Conservation (phyloP, 2,797 vertebrate species). For the Peromyscus nudipes region DNA sequence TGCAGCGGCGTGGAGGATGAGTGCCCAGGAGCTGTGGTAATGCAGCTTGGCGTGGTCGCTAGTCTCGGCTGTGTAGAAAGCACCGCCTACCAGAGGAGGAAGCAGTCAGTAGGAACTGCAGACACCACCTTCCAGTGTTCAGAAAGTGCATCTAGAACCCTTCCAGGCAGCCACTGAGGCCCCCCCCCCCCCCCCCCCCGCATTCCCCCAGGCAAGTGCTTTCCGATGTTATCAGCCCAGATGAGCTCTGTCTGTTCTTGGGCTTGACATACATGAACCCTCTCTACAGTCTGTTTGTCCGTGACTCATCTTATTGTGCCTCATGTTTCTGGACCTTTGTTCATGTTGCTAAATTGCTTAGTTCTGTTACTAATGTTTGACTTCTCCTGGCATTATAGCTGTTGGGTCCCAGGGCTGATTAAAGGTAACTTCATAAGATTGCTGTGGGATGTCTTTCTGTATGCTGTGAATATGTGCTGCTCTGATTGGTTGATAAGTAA, state of each 20-base stretch:
- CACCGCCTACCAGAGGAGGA: constrained; percentile 89
- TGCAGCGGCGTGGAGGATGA: constrained; percentile 94
- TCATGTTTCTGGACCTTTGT: not conserved
- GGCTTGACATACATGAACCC: not conserved
- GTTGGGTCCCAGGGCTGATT: not conserved
- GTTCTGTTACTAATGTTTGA: constrained; percentile 27
- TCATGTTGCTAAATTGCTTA: not conserved
- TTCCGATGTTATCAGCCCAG: constrained; percentile 21
- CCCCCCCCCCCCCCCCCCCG: too few relatives aligned
- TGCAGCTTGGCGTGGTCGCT: constrained; percentile 92
- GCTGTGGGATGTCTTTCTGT: too few relatives aligned
- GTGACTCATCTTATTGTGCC: not conserved
- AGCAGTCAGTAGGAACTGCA: constrained; percentile 28
- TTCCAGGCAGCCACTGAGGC: not conserved
- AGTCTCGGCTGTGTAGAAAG: constrained; percentile 95
- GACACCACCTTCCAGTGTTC: not conserved
- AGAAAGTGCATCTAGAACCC: not conserved
- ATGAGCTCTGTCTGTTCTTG: not conserved
- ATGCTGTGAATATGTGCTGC: too few relatives aligned
- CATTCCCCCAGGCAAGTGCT: not conserved
- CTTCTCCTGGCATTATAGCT: constrained; percentile 1
- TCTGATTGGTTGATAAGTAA: too few relatives aligned
- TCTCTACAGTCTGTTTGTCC: not conserved
- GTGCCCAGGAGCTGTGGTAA: constrained; percentile 94
- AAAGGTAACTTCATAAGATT: not conserved